Conservation (phyloP, 2,797 vertebrate species). For the Numenius phaeopus region DNA sequence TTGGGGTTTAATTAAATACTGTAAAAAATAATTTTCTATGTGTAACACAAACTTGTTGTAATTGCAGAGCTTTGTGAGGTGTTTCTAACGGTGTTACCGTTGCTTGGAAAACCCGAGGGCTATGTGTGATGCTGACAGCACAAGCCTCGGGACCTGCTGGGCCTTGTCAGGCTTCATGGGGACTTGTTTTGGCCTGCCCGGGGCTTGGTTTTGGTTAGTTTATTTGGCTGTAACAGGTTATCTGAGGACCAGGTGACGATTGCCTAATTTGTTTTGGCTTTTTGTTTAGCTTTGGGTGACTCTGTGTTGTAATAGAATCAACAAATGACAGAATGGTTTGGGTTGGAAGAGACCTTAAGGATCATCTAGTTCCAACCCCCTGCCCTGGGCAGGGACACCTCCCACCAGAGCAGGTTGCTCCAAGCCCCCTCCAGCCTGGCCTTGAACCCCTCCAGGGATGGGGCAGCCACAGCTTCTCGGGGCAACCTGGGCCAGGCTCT, state of each 20-base stretch:
- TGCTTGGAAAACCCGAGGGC: neutral
- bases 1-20: constrained; percentile 59
- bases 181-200: neutral
- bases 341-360: neutral
- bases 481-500: neutral
- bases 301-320: neutral
- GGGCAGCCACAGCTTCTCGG: neutral
- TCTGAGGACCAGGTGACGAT: neutral
- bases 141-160: neutral
- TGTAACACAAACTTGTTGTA: neutral
- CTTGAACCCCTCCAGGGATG: neutral
- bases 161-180: neutral
- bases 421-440: neutral
- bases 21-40: constrained; percentile 24
- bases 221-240: neutral
- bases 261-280: neutral
- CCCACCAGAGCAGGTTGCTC: neutral
- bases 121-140: neutral
- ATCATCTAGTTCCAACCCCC: neutral
- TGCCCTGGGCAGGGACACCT: neutral
- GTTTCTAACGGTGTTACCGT: neutral
- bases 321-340: neutral
- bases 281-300: neutral
- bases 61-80: neutral
- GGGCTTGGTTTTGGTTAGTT: neutral